A percentile compares a stretch with the other conserved stretches of the same genome.
Evolutionary conservation across 2,113 vertebrate species (phyloP).

Genomic region (Takifugu flavidus): DNA sequence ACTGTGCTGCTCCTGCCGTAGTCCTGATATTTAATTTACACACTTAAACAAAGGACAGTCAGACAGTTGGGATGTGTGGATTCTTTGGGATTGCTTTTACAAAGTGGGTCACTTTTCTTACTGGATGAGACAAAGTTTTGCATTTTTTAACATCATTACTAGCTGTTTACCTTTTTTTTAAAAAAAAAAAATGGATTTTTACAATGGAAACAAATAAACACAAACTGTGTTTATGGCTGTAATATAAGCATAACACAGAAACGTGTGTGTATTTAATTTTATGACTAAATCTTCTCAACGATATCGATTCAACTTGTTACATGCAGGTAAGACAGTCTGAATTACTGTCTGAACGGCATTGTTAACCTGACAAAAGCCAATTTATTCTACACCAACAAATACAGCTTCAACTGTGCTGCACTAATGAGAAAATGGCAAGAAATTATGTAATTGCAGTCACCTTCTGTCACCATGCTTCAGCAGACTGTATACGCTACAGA

Average conservation of each 20-base stretch:
- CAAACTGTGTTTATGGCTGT: no score
- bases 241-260: no score
- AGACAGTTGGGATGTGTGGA: constrained; percentile 45
- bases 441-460: constrained; percentile 56
- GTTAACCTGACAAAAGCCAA: background rate
- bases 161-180: no score
- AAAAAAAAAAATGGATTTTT: no score
- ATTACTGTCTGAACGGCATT: no score
- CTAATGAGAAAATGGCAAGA: constrained; percentile 25
- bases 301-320: background rate
- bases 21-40: constrained; percentile 73
- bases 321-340: background rate
- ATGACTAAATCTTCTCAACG: background rate
- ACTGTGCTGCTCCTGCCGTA: constrained; percentile 69
- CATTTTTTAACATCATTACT: background rate
- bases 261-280: no score
- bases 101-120: constrained; percentile 9
- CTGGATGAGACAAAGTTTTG: constrained; percentile 21
- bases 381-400: background rate
- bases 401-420: constrained; percentile 14
- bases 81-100: constrained; percentile 40
- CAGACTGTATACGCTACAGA: constrained; percentile 22
- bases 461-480: constrained; percentile 59
- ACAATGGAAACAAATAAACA: no score
- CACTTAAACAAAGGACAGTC: constrained; percentile 72